Percentiles rank a stretch among this genome's conserved stretches.
Evolutionary conservation across 1,140 invertebrate genomes (phyloP).

Genomic region (Notospermus geniculatus): DNA sequence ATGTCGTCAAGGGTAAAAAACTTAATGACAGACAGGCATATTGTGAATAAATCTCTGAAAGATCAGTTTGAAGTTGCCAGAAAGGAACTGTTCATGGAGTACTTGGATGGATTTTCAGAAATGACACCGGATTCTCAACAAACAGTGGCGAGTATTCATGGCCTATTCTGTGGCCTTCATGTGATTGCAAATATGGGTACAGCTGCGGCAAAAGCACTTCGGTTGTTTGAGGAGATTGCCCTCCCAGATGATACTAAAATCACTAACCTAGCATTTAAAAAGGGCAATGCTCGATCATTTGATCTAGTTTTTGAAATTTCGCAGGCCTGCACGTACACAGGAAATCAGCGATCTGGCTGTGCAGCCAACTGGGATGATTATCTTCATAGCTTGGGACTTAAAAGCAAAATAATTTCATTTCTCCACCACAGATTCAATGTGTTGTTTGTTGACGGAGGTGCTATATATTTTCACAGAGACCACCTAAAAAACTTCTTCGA

Average conservation of each 20-base stretch:
- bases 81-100: not conserved
- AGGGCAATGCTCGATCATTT: conserved; percentile 7
- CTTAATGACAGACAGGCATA: conserved; percentile 3
- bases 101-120: conserved; percentile 2
- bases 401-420: no score
- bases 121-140: conserved; percentile 4
- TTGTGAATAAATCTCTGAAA: conserved; percentile 3
- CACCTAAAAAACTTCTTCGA: no score
- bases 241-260: conserved; percentile 2
- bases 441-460: no score
- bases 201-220: not conserved
- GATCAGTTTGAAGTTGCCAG: not conserved
- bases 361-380: not conserved
- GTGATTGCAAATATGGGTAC: conserved; percentile 1
- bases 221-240: conserved; percentile 2
- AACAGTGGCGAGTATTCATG: not conserved
- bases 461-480: no score
- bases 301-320: conserved; percentile 3
- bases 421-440: no score
- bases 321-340: conserved; percentile 1
- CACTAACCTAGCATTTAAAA: not conserved
- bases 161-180: conserved; percentile 3
- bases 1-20: conserved; percentile 1
- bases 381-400: no score
- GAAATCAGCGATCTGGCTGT: not conserved